Evolutionary conservation across 2,113 vertebrate species (phyloP), one percentile per base, ranked within the genome.

Genomic region (Cepphus grylle): DNA sequence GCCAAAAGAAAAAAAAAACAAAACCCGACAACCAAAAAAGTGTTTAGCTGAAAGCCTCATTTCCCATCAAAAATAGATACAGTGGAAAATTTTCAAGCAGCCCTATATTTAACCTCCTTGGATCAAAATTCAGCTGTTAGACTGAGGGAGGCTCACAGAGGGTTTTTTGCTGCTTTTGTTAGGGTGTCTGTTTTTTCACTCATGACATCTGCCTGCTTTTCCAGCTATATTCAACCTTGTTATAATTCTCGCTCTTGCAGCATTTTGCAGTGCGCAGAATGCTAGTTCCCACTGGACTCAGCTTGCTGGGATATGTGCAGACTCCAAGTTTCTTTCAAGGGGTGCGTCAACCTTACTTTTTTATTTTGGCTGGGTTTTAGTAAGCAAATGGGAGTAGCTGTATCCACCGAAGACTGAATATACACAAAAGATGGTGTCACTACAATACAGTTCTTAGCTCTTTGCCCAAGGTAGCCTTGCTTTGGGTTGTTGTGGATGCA

Each of bases 71-170:
- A 96, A 97, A 92, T 92, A 92, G 92, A 95, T 88, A 38, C 92
- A 93, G 95, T 94, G 93, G 93, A 97, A 96, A 95, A 83, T 78
- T 96, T 97, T 96, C 82, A 27, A 30, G 79, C 82, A 94, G 85
- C 55, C 88, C 88, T 97, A 71, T 96, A 88, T 97, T 96, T 96
- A 95, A 94, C 71, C 79, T 95, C 23, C 85, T 88, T 96, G 90
- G 92, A 94, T 95, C 82, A 90, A 85, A 94, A 95, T 90, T 93
- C 45, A 30, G 67, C 74, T 94, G 69, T 62, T 94, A 84, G 92
- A 67, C 90, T 90, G 82, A 92, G 50, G 76, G 71, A 95, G 55
- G 52, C 63, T 92, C 43, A 30, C 66, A 52, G 82, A 90, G 69
- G 30, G 30, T 55, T 78, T 83, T 90, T 90, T 94, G 78, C 88